Evolutionary conservation across 30 jellyfish, hydroid and myxozoan species (phyloP).

Genomic region (Hydractinia echinata): DNA sequence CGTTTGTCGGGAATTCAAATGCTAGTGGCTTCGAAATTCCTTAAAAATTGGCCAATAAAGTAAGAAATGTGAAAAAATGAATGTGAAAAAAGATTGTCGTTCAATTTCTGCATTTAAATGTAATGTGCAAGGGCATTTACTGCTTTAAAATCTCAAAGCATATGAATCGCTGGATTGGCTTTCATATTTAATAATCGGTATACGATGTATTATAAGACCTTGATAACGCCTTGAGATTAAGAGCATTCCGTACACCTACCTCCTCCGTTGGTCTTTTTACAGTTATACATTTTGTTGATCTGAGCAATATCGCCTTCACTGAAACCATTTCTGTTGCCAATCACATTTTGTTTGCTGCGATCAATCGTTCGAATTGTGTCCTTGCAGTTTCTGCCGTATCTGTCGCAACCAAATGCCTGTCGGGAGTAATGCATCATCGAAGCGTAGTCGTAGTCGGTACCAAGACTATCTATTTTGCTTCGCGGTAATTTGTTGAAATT

Average conservation of each 20-base stretch:
- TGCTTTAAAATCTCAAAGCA: too few relatives aligned
- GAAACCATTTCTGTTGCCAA: slow-evolving; percentile 38
- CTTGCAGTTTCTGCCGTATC: not conserved
- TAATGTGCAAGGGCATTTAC: too few relatives aligned
- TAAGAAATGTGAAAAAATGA: too few relatives aligned
- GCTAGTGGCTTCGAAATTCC: too few relatives aligned
- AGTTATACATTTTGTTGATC: slow-evolving; percentile 34
- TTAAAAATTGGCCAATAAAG: too few relatives aligned
- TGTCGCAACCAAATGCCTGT: slow-evolving; percentile 8
- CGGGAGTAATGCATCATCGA: slow-evolving; percentile 1
- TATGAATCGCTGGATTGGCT: too few relatives aligned
- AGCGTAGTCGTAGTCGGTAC: not conserved
- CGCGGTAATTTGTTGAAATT: not conserved
- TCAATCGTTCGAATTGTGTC: slow-evolving; percentile 1
- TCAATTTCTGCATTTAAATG: too few relatives aligned
- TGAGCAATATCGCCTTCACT: slow-evolving; percentile 40
- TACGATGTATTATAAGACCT: too few relatives aligned
- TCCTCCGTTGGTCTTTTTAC: not conserved
- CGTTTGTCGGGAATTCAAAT: too few relatives aligned
- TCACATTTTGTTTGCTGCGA: not conserved
- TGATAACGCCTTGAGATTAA: too few relatives aligned
- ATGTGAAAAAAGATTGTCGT: too few relatives aligned
- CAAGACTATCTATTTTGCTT: not conserved
- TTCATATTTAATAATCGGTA: too few relatives aligned
- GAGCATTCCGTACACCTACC: not conserved